These are phyloP conservation scores for Synanthedon formicaeformis DNA, from an alignment of 2,888 invertebrate species.

Conservation along the genomic window DNA sequence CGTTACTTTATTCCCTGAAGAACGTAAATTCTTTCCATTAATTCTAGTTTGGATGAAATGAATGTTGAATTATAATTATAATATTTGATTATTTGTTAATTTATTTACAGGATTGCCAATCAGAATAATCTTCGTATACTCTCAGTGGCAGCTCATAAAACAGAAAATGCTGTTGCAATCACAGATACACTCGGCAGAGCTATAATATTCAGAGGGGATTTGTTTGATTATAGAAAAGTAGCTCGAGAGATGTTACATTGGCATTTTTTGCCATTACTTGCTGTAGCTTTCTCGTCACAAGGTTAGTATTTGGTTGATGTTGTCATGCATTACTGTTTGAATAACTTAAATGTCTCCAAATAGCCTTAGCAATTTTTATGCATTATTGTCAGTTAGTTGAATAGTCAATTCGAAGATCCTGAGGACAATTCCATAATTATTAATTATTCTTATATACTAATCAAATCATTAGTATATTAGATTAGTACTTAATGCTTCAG, in stretches of 20 bases:
- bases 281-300: constrained; percentile 45
- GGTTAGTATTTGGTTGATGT: constrained; percentile 22
- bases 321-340: not conserved
- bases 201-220: constrained; percentile 39
- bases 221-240: constrained; percentile 30
- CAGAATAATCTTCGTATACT: constrained; percentile 37
- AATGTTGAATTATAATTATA: not conserved
- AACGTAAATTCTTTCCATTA: no score
- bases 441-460: no score
- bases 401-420: no score
- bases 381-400: no score
- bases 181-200: constrained; percentile 52
- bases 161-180: constrained; percentile 37
- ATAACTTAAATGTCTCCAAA: no score
- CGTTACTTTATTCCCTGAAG: no score
- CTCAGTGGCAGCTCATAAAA: constrained; percentile 45
- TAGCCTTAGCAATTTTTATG: no score
- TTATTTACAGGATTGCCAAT: constrained; percentile 33
- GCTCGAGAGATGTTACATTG: constrained; percentile 54
- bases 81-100: not conserved
- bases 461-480: no score
- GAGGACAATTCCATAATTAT: no score
- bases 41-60: not conserved
- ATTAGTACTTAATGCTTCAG: no score
- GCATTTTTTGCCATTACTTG: constrained; percentile 53